phyloP scores from a whole-genome alignment of 2,113 vertebrate genomes.

The Abramis brama region DNA sequence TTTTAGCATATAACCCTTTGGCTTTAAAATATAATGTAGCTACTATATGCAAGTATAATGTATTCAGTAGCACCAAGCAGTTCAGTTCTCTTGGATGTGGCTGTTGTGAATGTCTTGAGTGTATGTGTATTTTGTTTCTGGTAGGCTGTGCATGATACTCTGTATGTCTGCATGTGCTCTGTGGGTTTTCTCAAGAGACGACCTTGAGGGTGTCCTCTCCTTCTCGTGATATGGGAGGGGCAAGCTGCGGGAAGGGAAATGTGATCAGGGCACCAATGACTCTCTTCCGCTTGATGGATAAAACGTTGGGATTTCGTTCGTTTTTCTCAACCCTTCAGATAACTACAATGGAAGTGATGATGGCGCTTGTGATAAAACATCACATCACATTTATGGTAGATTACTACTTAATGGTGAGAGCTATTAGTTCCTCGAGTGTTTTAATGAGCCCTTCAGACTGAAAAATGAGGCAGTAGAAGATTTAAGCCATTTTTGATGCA shows the following conservation, averaged over 20 bases:
- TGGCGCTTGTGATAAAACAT: conserved; percentile 41
- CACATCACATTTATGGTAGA: conserved; percentile 25
- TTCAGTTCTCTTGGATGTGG: not conserved
- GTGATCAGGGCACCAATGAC: conserved; percentile 47
- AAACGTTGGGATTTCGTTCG: not conserved
- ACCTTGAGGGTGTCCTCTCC: conserved; percentile 50
- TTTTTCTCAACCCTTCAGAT: conserved; percentile 21
- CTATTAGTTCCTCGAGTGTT: not conserved
- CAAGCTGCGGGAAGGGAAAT: conserved; percentile 46
- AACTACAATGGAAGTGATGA: not conserved
- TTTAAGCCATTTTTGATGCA: not conserved
- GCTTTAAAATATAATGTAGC: not conserved
- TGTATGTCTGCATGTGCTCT: not conserved
- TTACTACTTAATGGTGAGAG: not conserved
- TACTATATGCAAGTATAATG: no score
- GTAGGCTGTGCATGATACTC: not conserved
- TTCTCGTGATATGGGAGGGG: conserved; percentile 18
- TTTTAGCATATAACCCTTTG: not conserved
- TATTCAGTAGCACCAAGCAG: not conserved
- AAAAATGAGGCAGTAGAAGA: not conserved
- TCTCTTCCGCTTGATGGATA: conserved; percentile 42
- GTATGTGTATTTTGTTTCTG: conserved; percentile 10
- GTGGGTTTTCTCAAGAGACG: conserved; percentile 38
- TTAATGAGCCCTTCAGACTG: conserved; percentile 8
- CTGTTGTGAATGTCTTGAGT: conserved; percentile 9